phyloP scores from a whole-genome alignment of 2,113 vertebrate genomes.

The Phaetusa simplex region DNA sequence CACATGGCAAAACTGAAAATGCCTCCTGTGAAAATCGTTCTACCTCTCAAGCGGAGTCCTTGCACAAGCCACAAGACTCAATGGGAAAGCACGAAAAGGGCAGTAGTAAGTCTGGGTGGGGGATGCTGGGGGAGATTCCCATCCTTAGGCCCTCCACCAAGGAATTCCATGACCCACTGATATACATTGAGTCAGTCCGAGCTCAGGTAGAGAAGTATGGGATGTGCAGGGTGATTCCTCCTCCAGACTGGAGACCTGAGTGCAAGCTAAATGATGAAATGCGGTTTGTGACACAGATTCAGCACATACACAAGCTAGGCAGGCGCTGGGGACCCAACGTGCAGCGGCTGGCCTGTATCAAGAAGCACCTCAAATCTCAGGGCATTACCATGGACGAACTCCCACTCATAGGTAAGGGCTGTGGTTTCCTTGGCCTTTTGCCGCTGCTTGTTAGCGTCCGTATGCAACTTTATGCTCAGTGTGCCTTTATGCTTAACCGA shows the following conservation, averaged over 20 bases:
- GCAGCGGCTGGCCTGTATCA: slow-evolving; percentile 97
- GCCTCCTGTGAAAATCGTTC: slow-evolving; percentile 87
- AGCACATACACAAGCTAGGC: slow-evolving; percentile 97
- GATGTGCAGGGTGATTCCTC: slow-evolving; percentile 94
- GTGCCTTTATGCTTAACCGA: not conserved
- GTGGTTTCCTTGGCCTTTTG: not conserved
- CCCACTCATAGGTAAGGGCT: slow-evolving; percentile 93
- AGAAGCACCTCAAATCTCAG: slow-evolving; percentile 99
- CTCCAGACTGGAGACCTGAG: slow-evolving; percentile 96
- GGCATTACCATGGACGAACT: slow-evolving; percentile 99
- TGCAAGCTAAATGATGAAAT: slow-evolving; percentile 99
- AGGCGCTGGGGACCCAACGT: slow-evolving; percentile 98
- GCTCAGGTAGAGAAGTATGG: slow-evolving; percentile 90
- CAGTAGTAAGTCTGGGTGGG: slow-evolving; percentile 83
- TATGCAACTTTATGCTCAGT: not conserved
- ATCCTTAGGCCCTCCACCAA: slow-evolving; percentile 86
- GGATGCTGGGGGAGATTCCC: slow-evolving; percentile 87
- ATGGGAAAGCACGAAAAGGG: slow-evolving; percentile 84
- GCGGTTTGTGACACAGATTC: slow-evolving; percentile 98
- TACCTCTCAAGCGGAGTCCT: slow-evolving; percentile 94
- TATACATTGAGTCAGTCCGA: slow-evolving; percentile 92
- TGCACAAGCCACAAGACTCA: slow-evolving; percentile 85
- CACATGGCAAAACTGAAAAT: slow-evolving; percentile 88
- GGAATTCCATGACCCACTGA: slow-evolving; percentile 97
- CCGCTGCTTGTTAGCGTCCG: not conserved